Base-by-base conservation (phyloP, 2,797 vertebrate species). In the Mormyrus proboscirostris region DNA sequence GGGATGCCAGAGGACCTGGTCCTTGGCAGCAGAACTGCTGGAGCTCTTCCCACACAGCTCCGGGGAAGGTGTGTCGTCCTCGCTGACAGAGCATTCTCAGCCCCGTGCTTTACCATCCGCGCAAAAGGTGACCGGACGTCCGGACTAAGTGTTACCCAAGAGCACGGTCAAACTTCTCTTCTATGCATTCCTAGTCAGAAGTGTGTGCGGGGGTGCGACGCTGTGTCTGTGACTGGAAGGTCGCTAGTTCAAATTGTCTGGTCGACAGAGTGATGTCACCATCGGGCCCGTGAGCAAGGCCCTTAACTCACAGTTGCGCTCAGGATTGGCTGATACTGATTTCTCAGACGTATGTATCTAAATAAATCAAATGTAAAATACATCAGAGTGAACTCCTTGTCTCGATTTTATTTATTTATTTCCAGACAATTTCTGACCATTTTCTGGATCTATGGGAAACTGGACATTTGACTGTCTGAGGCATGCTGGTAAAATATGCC, bases 1-100 rank as follows among this genome's bases (percentile, higher is more conserved):
- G 4, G 29, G 10, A 41, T 88, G 69, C 89, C 89, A 90, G 82
- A 49, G 53, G 87, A 83, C 53, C 51, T 25, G 85, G 62, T 29
- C 38, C 57, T 69, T 89, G 69, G 89, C 85, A 76, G 55, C 12
- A 10, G 49, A 87, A n/a, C 19, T 33, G 47, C 47, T 51, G 76
- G 73, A 89, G 38, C 6, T n/a, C 10, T 51, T 88, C 49, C 65
- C 41, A 3, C 12, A 22, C 51, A 41, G 33, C 50, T 57, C 49
- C 9, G 44, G 88, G 69, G 25, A 73, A 86, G 88, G 50, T n/a
- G 12, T 38, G 14, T 7, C 85, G 4, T 29, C 53, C 51, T 89
- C 69, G 55, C 38, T 83, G 53, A 57, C 41, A 44, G 79, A 22
- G 79, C 51, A 59, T 7, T 55, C 19, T 55, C 50, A 86, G 50